Evolutionary conservation across 1,140 invertebrate genomes (phyloP), one percentile per base, ranked within the genome.

Genomic region (Drosophila lacteicornis): DNA sequence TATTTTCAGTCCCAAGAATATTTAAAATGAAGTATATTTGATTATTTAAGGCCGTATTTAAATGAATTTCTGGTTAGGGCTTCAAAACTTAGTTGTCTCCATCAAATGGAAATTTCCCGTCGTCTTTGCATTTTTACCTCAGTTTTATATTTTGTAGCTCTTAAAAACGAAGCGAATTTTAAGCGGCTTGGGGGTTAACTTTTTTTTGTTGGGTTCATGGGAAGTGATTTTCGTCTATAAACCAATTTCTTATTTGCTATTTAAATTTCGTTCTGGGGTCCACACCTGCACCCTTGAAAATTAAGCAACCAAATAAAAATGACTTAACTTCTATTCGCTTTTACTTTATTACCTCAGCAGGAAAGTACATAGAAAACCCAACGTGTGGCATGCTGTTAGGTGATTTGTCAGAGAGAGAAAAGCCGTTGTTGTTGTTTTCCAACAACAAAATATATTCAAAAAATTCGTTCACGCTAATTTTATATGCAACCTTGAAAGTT

Each of bases 171-270:
- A 53, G 49, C 17, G 27, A 33, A 42, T 22, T 33, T 60, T 49
- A 49, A 67, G 56, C 45, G 42, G 63, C 63, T 67, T 67, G 56
- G 22, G n/a, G 63, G 25, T 60, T 36, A 49, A 30, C 43, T 40
- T 47, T 63, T 49, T 22, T 59, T 49, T 59, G 12, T 47, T 8
- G 40, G 15, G 13, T 13, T 13, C 42, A n/a, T 43, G 12, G 3
- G 38, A 30, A 27, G 33, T 36, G 33, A 55, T 57, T 51, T 49
- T 30, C 25, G 33, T 50, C 46, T 13, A 66, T 49, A 51, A 69
- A n/a, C 47, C 27, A 45, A 51, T 53, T 69, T 38, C 47, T 45
- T 69, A 69, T 69, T 61, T 36, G n/a, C 38, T 13, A 6, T 51
- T 69, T 51, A 61, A 61, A 69, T 47, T 67, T 45, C 51, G 25